These are phyloP conservation scores for Drosophila neotestacea DNA, from an alignment of 2,888 invertebrate genomes.

Conservation along the genomic window DNA sequence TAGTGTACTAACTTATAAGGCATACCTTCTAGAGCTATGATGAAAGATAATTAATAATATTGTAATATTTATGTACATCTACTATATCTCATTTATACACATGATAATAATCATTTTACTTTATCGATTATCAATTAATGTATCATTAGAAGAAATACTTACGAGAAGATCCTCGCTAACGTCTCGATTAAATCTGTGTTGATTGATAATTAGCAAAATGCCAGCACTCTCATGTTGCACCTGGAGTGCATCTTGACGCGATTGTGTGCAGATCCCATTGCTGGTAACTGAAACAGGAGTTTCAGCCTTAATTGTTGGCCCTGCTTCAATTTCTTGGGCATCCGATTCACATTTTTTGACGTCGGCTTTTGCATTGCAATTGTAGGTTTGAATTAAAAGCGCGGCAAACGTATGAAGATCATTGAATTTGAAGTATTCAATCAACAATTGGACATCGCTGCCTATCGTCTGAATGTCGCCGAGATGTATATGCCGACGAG, in stretches of 20 bases:
- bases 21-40: too few species aligned
- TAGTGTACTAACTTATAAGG: too few species aligned
- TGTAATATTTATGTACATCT: too few species aligned
- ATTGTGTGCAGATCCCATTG: neutral
- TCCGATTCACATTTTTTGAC: conserved; percentile 9
- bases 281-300: neutral
- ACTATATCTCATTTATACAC: too few species aligned
- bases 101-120: neutral
- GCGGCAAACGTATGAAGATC: conserved; percentile 67
- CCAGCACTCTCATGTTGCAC: conserved; percentile 76
- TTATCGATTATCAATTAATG: neutral
- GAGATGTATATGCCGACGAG: conserved; percentile 67
- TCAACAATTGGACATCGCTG: conserved; percentile 75
- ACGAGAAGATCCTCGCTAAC: conserved; percentile 69
- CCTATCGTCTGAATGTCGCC: conserved; percentile 63
- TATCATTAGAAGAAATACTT: conserved; percentile 2
- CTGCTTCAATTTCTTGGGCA: neutral
- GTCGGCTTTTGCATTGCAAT: conserved; percentile 37
- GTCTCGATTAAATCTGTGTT: conserved; percentile 75
- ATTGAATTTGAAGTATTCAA: conserved; percentile 80
- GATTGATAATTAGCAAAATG: conserved; percentile 83
- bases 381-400: conserved; percentile 69
- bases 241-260: conserved; percentile 50
- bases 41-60: too few species aligned
- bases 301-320: neutral